These are phyloP conservation scores for Xenopus borealis DNA, from an alignment of 2,113 vertebrate species.

Conservation along the genomic window DNA sequence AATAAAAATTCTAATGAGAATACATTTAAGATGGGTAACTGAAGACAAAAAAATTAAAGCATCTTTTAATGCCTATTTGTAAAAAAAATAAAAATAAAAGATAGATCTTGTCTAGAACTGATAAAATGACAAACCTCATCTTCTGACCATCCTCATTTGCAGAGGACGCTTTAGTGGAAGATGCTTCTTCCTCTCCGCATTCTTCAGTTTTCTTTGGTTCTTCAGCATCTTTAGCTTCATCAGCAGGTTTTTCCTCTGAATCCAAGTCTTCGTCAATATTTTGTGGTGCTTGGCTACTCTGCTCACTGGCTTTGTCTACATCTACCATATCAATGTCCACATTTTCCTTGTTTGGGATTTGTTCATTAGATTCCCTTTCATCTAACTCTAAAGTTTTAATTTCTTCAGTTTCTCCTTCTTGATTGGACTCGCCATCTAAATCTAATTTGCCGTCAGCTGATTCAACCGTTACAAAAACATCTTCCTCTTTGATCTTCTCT, in stretches of 20 bases:
- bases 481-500: slow-evolving; percentile 79
- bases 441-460: slow-evolving; percentile 73
- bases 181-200: slow-evolving; percentile 73
- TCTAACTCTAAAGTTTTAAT: slow-evolving; percentile 72
- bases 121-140: slow-evolving; percentile 99
- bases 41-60: slow-evolving; percentile 63
- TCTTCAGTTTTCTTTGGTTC: slow-evolving; percentile 84
- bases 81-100: slow-evolving; percentile 70
- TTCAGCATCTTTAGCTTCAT: slow-evolving; percentile 70
- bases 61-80: slow-evolving; percentile 72
- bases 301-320: slow-evolving; percentile 69
- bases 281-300: slow-evolving; percentile 79
- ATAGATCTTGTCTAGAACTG: slow-evolving; percentile 96
- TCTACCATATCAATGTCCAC: slow-evolving; percentile 61
- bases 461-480: slow-evolving; percentile 69
- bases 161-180: slow-evolving; percentile 93
- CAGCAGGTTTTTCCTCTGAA: slow-evolving; percentile 71
- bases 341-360: slow-evolving; percentile 45
- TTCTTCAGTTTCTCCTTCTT: slow-evolving; percentile 72
- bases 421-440: slow-evolving; percentile 73
- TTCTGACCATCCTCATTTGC: slow-evolving; percentile 97
- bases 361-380: slow-evolving; percentile 72
- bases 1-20: slow-evolving; percentile 54
- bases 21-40: slow-evolving; percentile 65
- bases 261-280: slow-evolving; percentile 62